Evolutionary conservation across 2,797 vertebrate genomes (phyloP).

Genomic region (Characodon lateralis): DNA sequence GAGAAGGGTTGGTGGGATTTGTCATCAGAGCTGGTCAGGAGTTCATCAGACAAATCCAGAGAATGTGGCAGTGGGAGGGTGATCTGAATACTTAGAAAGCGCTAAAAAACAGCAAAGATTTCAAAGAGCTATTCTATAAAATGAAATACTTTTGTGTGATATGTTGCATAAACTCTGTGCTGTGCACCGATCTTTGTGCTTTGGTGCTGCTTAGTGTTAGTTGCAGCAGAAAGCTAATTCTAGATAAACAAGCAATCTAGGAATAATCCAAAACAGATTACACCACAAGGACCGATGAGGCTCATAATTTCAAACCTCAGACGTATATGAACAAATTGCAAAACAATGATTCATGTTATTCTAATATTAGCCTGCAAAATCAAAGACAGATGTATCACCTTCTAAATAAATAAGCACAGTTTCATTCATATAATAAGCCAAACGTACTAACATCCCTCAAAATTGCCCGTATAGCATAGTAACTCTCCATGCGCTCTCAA

Average conservation of each 20-base stretch:
- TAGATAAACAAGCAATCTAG: constrained; percentile 27
- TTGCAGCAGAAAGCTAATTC: constrained; percentile 28
- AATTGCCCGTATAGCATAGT: constrained; percentile 23
- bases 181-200: not conserved
- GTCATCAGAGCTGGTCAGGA: constrained; percentile 49
- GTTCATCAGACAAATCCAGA: constrained; percentile 58
- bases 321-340: constrained; percentile 14
- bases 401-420: constrained; percentile 24
- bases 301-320: constrained; percentile 19
- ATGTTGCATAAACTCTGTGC: not conserved
- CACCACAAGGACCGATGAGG: constrained; percentile 12
- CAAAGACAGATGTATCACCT: constrained; percentile 32
- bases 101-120: constrained; percentile 12
- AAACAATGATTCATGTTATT: constrained; percentile 27
- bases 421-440: constrained; percentile 21
- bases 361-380: constrained; percentile 32
- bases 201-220: constrained; percentile 4
- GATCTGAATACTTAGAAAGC: constrained; percentile 21
- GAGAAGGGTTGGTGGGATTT: constrained; percentile 20
- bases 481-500: constrained; percentile 59
- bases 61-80: constrained; percentile 32
- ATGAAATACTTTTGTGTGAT: not conserved
- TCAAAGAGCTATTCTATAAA: constrained; percentile 7
- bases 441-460: constrained; percentile 15
- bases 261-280: constrained; percentile 25